Percentiles rank a stretch among this genome's conserved stretches.
Conservation (phyloP, 2,888 invertebrate species). For the Sinelater perroti region DNA sequence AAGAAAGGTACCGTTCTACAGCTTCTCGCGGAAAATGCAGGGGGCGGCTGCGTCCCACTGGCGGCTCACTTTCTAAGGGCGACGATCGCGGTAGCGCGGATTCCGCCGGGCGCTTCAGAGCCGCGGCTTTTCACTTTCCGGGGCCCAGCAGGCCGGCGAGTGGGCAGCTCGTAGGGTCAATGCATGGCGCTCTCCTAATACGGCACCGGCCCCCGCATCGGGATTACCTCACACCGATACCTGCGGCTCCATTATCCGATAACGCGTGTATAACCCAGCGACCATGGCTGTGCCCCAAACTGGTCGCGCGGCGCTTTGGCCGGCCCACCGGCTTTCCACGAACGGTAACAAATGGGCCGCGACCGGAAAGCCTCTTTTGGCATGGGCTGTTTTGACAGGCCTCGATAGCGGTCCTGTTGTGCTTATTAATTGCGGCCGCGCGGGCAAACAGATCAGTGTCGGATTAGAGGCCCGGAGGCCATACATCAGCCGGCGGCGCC, state of each 20-base stretch:
- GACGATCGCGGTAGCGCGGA: too few relatives aligned
- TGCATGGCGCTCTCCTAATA: slow-evolving; percentile 37
- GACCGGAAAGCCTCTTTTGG: slow-evolving; percentile 5
- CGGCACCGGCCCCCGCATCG: slow-evolving; percentile 35
- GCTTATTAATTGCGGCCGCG: too few relatives aligned
- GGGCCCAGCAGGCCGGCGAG: slow-evolving; percentile 19
- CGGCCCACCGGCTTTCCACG: slow-evolving; percentile 11
- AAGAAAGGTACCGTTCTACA: too few relatives aligned
- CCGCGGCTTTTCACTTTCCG: slow-evolving; percentile 25
- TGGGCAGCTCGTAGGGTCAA: slow-evolving; percentile 36
- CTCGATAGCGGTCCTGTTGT: too few relatives aligned
- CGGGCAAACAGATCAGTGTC: too few relatives aligned
- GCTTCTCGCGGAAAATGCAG: too few relatives aligned
- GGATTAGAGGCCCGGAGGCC: too few relatives aligned
- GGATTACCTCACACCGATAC: slow-evolving; percentile 36
- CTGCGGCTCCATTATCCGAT: slow-evolving; percentile 24
- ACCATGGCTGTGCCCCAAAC: slow-evolving; percentile 21
- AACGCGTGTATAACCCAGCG: slow-evolving; percentile 11
- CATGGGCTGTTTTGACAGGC: too few relatives aligned
- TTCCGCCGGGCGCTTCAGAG: too few relatives aligned
- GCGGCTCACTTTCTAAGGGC: too few relatives aligned
- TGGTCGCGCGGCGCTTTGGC: slow-evolving; percentile 13
- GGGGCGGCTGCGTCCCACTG: too few relatives aligned
- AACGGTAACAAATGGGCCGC: slow-evolving; percentile 13
- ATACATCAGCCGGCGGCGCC: too few relatives aligned